phyloP scores from a whole-genome alignment of 1,140 invertebrate genomes.

The Glomeris maerens region DNA sequence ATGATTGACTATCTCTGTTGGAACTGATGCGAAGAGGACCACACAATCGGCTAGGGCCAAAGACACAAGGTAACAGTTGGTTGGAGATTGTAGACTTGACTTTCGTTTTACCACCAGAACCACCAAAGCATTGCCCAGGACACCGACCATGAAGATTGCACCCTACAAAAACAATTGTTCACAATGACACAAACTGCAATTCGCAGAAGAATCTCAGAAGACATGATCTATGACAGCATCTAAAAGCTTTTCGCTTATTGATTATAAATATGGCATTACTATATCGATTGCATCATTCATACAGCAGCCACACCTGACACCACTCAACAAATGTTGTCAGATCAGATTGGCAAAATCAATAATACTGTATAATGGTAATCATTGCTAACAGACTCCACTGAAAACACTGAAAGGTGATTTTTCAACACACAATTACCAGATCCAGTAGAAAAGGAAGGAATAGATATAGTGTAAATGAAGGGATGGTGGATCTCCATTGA shows the following conservation, averaged over 20 bases:
- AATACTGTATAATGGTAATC: too few species aligned
- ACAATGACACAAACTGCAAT: too few species aligned
- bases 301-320: neutral
- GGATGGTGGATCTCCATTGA: too few species aligned
- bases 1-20: slow-evolving; percentile 43
- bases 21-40: slow-evolving; percentile 41
- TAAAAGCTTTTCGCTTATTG: neutral
- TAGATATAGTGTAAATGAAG: too few species aligned
- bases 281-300: neutral
- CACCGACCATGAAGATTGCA: slow-evolving; percentile 39
- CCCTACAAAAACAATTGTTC: slow-evolving; percentile 23
- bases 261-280: neutral
- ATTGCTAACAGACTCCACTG: too few species aligned
- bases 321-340: too few species aligned
- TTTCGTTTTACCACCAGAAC: slow-evolving; percentile 35
- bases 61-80: slow-evolving; percentile 47
- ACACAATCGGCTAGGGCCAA: slow-evolving; percentile 44
- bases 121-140: slow-evolving; percentile 41
- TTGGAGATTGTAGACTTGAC: slow-evolving; percentile 41
- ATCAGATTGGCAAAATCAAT: too few species aligned
- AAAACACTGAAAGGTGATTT: too few species aligned
- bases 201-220: neutral
- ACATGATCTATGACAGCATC: neutral
- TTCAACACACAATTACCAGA: too few species aligned
- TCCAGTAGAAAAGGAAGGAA: too few species aligned